Evolutionary conservation across 2,888 invertebrate genomes (phyloP).

Genomic region (Trissolcus japonicus): DNA sequence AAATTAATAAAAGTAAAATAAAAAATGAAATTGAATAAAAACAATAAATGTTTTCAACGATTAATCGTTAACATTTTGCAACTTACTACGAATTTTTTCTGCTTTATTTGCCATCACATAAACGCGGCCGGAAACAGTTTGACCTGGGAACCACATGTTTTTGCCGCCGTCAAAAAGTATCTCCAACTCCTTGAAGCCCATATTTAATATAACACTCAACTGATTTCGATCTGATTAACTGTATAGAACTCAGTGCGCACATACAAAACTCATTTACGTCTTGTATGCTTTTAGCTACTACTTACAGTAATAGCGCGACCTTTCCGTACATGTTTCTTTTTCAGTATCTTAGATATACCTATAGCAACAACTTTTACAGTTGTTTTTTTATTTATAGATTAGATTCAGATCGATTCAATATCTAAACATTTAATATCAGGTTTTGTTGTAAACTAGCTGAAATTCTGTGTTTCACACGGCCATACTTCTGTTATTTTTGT

Average conservation of each 20-base stretch:
- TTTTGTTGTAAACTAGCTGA: not conserved
- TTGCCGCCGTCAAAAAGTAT: constrained; percentile 86
- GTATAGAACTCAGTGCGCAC: not conserved
- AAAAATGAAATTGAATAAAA: not conserved
- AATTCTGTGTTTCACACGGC: not conserved
- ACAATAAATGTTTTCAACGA: no score
- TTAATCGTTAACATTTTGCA: no score
- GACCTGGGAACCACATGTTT: constrained; percentile 81
- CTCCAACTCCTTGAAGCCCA: constrained; percentile 86
- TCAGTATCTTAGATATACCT: constrained; percentile 6
- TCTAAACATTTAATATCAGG: not conserved
- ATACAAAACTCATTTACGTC: not conserved
- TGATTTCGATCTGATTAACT: not conserved
- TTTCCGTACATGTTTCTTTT: not conserved
- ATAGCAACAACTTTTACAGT: not conserved
- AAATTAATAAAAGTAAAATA: not conserved
- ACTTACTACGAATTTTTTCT: constrained; percentile 83
- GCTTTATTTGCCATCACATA: constrained; percentile 79
- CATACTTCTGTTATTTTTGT: no score
- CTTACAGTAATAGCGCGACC: no score
- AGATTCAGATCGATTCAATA: not conserved
- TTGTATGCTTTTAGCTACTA: no score
- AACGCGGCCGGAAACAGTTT: constrained; percentile 81
- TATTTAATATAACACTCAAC: constrained; percentile 66
- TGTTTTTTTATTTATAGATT: not conserved